These are phyloP conservation scores for Chloroclysta siterata DNA, from an alignment of 2,888 invertebrate genomes.

Conservation along the genomic window DNA sequence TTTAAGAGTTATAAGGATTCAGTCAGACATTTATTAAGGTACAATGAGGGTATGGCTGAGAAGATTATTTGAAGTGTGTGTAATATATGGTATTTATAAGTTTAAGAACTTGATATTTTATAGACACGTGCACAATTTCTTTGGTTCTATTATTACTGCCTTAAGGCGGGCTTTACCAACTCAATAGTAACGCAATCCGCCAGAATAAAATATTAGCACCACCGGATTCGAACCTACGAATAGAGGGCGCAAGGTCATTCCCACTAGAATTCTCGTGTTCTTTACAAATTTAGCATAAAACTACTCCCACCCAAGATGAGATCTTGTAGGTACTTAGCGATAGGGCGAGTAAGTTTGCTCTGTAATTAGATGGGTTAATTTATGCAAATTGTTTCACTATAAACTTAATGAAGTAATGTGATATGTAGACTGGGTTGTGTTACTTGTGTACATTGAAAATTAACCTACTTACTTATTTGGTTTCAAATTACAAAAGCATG, in stretches of 20 bases:
- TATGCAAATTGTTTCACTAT: slow-evolving; percentile 34
- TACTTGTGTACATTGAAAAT: not conserved
- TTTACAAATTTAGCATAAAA: not conserved
- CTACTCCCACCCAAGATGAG: not conserved
- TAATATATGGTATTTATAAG: slow-evolving; percentile 31
- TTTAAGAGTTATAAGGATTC: slow-evolving; percentile 46
- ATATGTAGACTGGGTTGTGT: slow-evolving; percentile 10
- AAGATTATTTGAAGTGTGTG: slow-evolving; percentile 35
- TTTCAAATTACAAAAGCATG: not conserved
- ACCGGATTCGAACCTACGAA: too few species aligned
- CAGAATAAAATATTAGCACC: too few species aligned
- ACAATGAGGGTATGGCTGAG: slow-evolving; percentile 33
- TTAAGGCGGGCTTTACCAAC: too few species aligned
- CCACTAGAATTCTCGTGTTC: too few species aligned
- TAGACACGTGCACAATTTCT: slow-evolving; percentile 7
- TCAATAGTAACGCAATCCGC: too few species aligned
- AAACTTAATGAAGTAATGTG: slow-evolving; percentile 23
- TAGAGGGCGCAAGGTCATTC: too few species aligned
- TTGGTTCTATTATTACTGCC: not conserved
- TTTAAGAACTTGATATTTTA: slow-evolving; percentile 18
- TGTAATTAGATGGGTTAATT: slow-evolving; percentile 33
- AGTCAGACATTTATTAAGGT: slow-evolving; percentile 46
- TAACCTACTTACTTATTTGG: not conserved
- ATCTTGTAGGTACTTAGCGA: slow-evolving; percentile 16
- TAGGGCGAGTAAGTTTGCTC: slow-evolving; percentile 22